phyloP scores from a whole-genome alignment of 1,140 invertebrate species.

The Drosophila pachea region DNA sequence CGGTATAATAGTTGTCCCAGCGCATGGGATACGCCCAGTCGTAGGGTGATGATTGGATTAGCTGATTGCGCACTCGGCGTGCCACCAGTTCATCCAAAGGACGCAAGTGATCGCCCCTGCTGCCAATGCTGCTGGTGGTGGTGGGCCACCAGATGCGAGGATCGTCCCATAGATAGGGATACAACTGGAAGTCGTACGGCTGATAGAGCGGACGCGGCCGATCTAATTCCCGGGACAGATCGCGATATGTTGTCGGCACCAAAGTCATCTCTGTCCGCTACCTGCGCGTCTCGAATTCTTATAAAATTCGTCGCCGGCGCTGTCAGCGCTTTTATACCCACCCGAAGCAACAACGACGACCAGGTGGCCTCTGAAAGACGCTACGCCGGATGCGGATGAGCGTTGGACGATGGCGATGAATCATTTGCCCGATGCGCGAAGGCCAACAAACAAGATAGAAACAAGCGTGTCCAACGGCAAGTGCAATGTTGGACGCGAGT shows the following conservation, averaged over 20 bases:
- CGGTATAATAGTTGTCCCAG: constrained; percentile 80
- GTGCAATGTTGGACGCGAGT: constrained; percentile 52
- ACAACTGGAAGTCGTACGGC: constrained; percentile 67
- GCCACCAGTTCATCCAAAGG: constrained; percentile 72
- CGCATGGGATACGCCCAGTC: constrained; percentile 72
- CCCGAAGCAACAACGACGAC: constrained; percentile 4
- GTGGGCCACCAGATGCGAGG: constrained; percentile 63
- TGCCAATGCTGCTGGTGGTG: constrained; percentile 16
- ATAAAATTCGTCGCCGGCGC: constrained; percentile 58
- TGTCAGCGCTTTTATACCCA: constrained; percentile 61
- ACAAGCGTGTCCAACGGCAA: constrained; percentile 42
- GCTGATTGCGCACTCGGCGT: constrained; percentile 67
- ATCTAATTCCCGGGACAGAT: constrained; percentile 68
- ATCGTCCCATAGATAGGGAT: constrained; percentile 74
- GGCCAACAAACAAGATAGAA: constrained; percentile 50
- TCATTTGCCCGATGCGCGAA: constrained; percentile 62
- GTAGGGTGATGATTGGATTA: constrained; percentile 65
- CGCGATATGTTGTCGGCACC: constrained; percentile 69
- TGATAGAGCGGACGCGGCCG: constrained; percentile 58
- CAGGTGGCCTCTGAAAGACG: constrained; percentile 45
- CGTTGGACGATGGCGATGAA: constrained; percentile 37
- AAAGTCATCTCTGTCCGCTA: constrained; percentile 53
- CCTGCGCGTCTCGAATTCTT: constrained; percentile 45
- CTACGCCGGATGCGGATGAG: constrained; percentile 56
- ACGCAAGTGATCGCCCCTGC: constrained; percentile 46